Percentiles rank a stretch among this genome's conserved stretches.
Evolutionary conservation across 2,797 vertebrate genomes (phyloP).

Genomic region (Neostethus bicornis): DNA sequence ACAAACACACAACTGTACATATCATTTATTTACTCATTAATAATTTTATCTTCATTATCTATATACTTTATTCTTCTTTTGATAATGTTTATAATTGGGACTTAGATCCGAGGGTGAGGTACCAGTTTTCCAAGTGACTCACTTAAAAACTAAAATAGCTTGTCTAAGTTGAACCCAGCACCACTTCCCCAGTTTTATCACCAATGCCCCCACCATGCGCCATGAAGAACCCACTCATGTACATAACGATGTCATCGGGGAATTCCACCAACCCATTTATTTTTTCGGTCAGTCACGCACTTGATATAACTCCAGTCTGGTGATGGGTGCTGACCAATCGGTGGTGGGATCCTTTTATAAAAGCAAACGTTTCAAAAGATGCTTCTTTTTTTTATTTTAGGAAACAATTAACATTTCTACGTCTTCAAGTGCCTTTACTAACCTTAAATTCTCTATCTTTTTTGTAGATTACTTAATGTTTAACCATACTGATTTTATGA

Average conservation of each 20-base stretch:
- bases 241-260: conserved; percentile 22
- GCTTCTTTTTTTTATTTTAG: conserved; percentile 8
- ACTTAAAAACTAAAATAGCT: conserved; percentile 2
- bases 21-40: conserved; percentile 7
- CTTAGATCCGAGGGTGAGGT: conserved; percentile 36
- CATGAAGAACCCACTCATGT: not conserved
- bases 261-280: conserved; percentile 22
- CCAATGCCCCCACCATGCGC: conserved; percentile 9
- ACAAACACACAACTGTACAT: not conserved
- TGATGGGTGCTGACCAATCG: conserved; percentile 59
- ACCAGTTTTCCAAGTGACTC: not conserved
- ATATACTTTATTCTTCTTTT: not conserved
- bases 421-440: conserved; percentile 17
- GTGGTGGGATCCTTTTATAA: conserved; percentile 57
- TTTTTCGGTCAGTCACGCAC: conserved; percentile 67
- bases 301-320: conserved; percentile 31
- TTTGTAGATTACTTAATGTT: conserved; percentile 49
- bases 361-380: conserved; percentile 15
- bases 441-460: conserved; percentile 26
- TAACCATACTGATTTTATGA: conserved; percentile 44
- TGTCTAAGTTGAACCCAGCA: conserved; percentile 3
- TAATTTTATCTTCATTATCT: conserved; percentile 1
- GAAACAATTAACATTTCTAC: conserved; percentile 36
- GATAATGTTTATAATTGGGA: conserved; percentile 6
- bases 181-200: not conserved